Conservation (phyloP, 2,113 vertebrate genomes). For the Trichomycterus rosablanca region DNA sequence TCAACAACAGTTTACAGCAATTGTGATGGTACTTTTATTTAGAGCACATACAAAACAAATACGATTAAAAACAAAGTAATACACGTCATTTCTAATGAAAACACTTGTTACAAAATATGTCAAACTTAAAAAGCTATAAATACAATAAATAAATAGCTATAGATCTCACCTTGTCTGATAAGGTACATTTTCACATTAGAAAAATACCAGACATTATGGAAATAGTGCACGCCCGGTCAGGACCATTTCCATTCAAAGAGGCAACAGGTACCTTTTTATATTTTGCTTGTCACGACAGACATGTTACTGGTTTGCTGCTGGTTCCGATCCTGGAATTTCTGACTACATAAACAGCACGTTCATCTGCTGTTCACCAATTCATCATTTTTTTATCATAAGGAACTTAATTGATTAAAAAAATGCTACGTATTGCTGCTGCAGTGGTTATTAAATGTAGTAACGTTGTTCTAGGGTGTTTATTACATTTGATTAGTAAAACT, state of each 20-base stretch:
- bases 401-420: background rate
- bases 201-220: constrained; percentile 23
- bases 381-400: background rate
- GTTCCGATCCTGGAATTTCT: background rate
- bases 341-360: background rate
- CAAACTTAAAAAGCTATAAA: constrained; percentile 32
- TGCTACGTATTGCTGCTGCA: constrained; percentile 28
- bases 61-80: constrained; percentile 14
- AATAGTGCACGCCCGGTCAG: background rate
- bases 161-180: constrained; percentile 21
- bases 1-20: background rate
- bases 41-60: constrained; percentile 25
- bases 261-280: constrained; percentile 7
- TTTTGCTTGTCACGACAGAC: background rate
- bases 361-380: too few species aligned
- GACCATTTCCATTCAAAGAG: background rate
- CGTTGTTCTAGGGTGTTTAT: too few species aligned
- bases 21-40: constrained; percentile 15
- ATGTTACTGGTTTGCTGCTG: constrained; percentile 4
- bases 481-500: too few species aligned
- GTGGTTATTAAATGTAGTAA: too few species aligned
- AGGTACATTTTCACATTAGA: constrained; percentile 27
- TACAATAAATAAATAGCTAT: constrained; percentile 33
- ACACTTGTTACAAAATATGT: constrained; percentile 29
- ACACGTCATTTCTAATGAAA: constrained; percentile 16